Evolutionary conservation across 1,140 invertebrate genomes (phyloP), one percentile per base, ranked within the genome.

Genomic region (Heliconius nattereri): DNA sequence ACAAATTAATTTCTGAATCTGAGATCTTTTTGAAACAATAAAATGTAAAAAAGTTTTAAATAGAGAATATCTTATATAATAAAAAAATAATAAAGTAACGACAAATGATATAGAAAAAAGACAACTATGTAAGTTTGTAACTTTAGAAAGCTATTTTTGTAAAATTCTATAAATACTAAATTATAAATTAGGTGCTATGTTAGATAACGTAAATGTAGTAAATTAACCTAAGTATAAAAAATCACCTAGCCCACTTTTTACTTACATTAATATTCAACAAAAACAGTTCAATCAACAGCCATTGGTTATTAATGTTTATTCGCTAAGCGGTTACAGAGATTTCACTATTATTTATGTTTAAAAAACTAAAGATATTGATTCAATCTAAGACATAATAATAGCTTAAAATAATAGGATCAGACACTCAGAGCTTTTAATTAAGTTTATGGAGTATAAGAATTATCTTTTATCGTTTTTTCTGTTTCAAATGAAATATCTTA

Each of bases 251-350:
- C 60, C 5, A 66, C 26, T 66, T 29, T 66, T 66, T 66, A 29
- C 3, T 66, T 1, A 29, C 26, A 66, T 66, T 66, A 66, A 66
- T 66, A 66, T 66, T 66, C 60, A 66, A 66, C 60, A 16, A 66
- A 66, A 66, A 66, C 60, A 29, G 60, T 66, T 29, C 13, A 26
- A 66, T n/a, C 60, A 29, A 66, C 60, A 66, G 9, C 5, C 13
- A 66, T 66, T 66, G 26, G 13, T 66, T 66, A 66, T 66, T 66
- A 66, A 66, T 66, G 60, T 66, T 29, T 29, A 66, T 66, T 66
- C 60, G 60, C 23, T 60, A 66, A 66, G 26, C 26, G 26, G 9
- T 66, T 11, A 2, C 23, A 23, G 26, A 26, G 26, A 29, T 26
- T 16, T 66, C 0, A 57, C 11, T 57, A 57, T 57, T 11, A 23